Percentiles rank a stretch among this genome's conserved stretches.
Evolutionary conservation across 2,888 invertebrate genomes (phyloP).

Genomic region (Panopea generosa): DNA sequence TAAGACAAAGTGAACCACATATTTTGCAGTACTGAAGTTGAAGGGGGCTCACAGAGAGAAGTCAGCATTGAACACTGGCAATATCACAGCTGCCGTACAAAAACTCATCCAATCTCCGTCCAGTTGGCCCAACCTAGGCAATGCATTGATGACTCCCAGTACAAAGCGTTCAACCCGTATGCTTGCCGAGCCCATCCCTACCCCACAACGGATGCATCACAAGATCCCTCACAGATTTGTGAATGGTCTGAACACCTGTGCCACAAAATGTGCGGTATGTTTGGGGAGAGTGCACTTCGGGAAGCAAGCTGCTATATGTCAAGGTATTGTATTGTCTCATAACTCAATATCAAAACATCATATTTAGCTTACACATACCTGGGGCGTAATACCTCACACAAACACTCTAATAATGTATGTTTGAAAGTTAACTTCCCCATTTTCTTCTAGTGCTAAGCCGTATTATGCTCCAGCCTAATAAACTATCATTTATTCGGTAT

Average conservation of each 20-base stretch:
- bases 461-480: no score
- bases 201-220: constrained; percentile 87
- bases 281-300: constrained; percentile 88
- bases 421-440: no score
- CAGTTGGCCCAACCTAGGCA: constrained; percentile 49
- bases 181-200: constrained; percentile 54
- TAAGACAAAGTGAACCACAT: no score
- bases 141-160: constrained; percentile 62
- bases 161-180: constrained; percentile 50
- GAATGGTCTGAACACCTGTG: constrained; percentile 86
- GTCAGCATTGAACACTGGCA: constrained; percentile 38
- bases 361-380: no score
- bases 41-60: constrained; percentile 72
- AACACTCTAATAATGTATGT: no score
- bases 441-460: no score
- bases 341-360: no score
- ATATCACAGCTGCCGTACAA: constrained; percentile 68
- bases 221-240: constrained; percentile 89
- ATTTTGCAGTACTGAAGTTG: constrained; percentile 71
- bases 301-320: constrained; percentile 87
- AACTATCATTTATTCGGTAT: no score
- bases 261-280: constrained; percentile 88
- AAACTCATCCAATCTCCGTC: constrained; percentile 67
- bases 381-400: no score
- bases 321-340: no score